Evolutionary conservation across 2,113 vertebrate species (phyloP).

Genomic region (Hemiprocne comata): DNA sequence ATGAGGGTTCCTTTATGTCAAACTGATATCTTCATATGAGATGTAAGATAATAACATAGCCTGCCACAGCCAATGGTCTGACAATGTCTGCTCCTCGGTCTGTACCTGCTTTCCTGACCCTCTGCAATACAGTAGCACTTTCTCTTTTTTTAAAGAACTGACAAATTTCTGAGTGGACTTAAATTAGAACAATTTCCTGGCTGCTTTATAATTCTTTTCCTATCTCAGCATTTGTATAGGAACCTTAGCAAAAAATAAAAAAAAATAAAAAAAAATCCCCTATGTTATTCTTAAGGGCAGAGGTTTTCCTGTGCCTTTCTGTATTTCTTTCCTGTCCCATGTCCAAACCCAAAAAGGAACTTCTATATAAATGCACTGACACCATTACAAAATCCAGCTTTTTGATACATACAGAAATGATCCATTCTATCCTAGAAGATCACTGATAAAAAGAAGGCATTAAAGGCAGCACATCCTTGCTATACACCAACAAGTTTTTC

Average conservation of each 20-base stretch:
- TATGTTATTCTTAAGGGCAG: neutral
- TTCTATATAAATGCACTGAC: neutral
- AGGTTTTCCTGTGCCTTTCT: neutral
- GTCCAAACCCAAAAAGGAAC: neutral
- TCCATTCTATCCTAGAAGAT: neutral
- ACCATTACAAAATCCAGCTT: neutral
- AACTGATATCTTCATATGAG: neutral
- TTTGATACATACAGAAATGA: neutral
- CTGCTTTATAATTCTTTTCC: neutral
- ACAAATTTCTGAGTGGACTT: neutral
- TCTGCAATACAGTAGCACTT: neutral
- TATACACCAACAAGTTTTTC: conserved; percentile 47
- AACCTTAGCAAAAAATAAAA: neutral
- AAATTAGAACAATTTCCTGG: neutral
- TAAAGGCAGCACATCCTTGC: conserved; percentile 29
- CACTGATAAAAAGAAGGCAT: conserved; percentile 26
- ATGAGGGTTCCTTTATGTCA: neutral
- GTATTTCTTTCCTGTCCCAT: neutral
- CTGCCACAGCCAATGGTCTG: neutral
- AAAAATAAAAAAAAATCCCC: neutral
- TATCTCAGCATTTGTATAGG: neutral
- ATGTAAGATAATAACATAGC: neutral
- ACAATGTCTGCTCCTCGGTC: neutral
- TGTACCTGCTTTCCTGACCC: neutral
- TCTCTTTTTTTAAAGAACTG: neutral